Conservation (phyloP, 2,797 vertebrate genomes). For the Petrocephalus sullivani region DNA sequence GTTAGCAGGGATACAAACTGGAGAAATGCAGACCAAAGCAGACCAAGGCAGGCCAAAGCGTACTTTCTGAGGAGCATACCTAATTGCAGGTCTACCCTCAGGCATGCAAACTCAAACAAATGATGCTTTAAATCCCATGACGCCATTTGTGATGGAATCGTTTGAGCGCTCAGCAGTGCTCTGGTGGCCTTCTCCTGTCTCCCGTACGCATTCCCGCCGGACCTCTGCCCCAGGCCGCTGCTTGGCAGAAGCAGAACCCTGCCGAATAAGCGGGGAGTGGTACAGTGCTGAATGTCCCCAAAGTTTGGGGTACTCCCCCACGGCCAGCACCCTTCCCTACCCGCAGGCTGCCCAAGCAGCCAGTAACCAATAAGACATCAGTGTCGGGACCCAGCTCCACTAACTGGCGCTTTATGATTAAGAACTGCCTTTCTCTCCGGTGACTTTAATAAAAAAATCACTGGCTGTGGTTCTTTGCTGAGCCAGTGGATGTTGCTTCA, state of each 20-base stretch:
- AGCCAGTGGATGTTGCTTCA: background rate
- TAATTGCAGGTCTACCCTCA: background rate
- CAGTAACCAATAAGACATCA: background rate
- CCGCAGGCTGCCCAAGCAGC: background rate
- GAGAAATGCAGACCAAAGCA: background rate
- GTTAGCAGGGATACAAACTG: background rate
- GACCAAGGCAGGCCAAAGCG: no score
- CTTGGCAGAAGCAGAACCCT: background rate
- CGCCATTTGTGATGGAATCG: no score
- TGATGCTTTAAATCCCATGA: no score
- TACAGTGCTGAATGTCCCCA: background rate
- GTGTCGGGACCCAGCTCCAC: background rate
- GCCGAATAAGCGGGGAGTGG: background rate
- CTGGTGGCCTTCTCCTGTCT: background rate
- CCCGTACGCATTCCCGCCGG: background rate
- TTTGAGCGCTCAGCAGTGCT: background rate
- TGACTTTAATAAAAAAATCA: background rate
- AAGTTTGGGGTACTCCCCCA: background rate
- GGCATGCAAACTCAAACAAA: no score
- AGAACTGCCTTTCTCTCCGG: background rate
- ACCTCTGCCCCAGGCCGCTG: background rate
- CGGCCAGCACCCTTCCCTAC: no score
- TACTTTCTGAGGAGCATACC: background rate
- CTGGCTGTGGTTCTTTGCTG: background rate
- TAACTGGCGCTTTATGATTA: background rate